These are phyloP conservation scores for Amphipyra tragopoginis DNA, from an alignment of 2,888 invertebrate species.

Conservation along the genomic window DNA sequence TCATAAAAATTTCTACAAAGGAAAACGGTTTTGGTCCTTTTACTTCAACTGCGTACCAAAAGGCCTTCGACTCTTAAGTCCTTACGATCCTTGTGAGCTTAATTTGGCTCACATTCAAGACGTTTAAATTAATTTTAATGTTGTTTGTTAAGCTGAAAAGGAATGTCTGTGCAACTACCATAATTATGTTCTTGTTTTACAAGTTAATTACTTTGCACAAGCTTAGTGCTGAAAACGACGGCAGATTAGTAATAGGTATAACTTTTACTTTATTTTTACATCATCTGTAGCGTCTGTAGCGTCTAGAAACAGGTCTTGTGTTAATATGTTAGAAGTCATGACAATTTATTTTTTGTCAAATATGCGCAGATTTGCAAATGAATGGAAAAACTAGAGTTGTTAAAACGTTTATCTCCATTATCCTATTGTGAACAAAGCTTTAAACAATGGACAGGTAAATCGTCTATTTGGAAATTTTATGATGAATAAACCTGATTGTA, in stretches of 20 bases:
- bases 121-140: slow-evolving; percentile 23
- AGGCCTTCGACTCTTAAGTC: slow-evolving; percentile 45
- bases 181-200: slow-evolving; percentile 18
- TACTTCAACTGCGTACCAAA: slow-evolving; percentile 16
- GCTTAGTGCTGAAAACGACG: slow-evolving; percentile 5
- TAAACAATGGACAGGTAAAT: slow-evolving; percentile 3
- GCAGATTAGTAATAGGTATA: slow-evolving; percentile 20
- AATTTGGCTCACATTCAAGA: slow-evolving; percentile 33
- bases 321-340: slow-evolving; percentile 4
- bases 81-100: slow-evolving; percentile 27
- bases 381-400: slow-evolving; percentile 16
- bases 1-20: too few relatives aligned
- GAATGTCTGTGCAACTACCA: slow-evolving; percentile 1
- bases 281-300: slow-evolving; percentile 4
- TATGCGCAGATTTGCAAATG: slow-evolving; percentile 4
- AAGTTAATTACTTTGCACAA: slow-evolving; percentile 15
- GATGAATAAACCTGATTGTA: slow-evolving; percentile 2
- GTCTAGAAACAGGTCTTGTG: slow-evolving; percentile 10
- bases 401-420: slow-evolving; percentile 17
- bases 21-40: not conserved
- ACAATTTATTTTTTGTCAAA: slow-evolving; percentile 18
- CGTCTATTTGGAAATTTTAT: slow-evolving; percentile 5
- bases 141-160: slow-evolving; percentile 30
- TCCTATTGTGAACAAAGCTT: slow-evolving; percentile 6
- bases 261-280: slow-evolving; percentile 23